Evolutionary conservation across 37 sponge, comb jelly and placozoan species (phyloP).

Genomic region (Spongia lamella): DNA sequence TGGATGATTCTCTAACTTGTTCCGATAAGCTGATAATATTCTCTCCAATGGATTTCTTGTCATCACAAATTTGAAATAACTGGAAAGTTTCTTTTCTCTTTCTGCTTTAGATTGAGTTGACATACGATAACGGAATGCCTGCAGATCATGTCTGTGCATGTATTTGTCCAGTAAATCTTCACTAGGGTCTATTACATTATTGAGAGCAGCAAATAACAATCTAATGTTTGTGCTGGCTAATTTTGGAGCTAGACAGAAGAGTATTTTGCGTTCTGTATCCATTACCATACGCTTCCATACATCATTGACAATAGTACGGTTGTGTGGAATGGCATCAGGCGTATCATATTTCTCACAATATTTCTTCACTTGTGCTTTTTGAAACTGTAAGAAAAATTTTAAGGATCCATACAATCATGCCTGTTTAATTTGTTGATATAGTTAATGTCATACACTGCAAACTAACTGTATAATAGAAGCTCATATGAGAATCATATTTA

Average conservation of each 20-base stretch:
- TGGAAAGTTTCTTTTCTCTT: constrained; percentile 16
- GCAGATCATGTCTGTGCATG: not conserved
- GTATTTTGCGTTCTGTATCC: too few species aligned
- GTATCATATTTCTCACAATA: constrained; percentile 14
- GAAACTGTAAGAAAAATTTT: constrained; percentile 38
- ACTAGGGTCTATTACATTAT: not conserved
- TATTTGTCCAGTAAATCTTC: not conserved
- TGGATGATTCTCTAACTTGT: not conserved
- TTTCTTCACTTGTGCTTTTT: constrained; percentile 15
- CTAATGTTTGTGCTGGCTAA: too few species aligned
- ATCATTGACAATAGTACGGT: not conserved
- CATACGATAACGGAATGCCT: not conserved
- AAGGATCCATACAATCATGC: too few species aligned
- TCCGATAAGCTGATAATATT: constrained; percentile 14
- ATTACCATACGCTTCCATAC: not conserved
- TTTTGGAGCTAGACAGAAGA: too few species aligned
- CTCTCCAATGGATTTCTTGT: constrained; percentile 23
- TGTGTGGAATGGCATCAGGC: constrained; percentile 1
- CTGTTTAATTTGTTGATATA: too few species aligned
- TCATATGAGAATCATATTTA: too few species aligned
- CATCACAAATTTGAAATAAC: constrained; percentile 16
- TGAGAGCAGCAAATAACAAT: constrained; percentile 9
- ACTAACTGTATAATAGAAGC: too few species aligned
- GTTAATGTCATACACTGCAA: too few species aligned
- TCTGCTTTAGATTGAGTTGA: not conserved